A percentile compares a stretch with the other conserved stretches of the same genome.
phyloP scores from a whole-genome alignment of 2,797 vertebrate genomes.

The Hydrolagus colliei region DNA sequence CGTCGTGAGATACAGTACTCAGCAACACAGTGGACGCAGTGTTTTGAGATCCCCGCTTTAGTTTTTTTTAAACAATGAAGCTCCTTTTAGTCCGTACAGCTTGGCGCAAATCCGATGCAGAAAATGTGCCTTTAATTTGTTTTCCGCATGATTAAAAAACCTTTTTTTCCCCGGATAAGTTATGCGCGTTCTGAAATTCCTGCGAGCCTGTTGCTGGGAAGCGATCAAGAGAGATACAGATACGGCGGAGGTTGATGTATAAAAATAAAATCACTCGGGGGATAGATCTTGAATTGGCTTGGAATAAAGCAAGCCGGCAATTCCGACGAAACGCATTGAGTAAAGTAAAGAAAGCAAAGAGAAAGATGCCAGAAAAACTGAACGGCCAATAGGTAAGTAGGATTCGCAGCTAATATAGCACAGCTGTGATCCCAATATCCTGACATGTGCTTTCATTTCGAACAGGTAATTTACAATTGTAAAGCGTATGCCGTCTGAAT shows the following conservation, averaged over 20 bases:
- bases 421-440: conserved; percentile 27
- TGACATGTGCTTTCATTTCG: conserved; percentile 32
- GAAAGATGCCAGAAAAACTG: conserved; percentile 2
- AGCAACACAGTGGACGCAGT: no score
- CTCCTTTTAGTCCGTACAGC: neutral
- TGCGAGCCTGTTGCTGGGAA: conserved; percentile 17
- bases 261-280: neutral
- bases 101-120: conserved; percentile 1
- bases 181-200: conserved; percentile 29
- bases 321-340: conserved; percentile 12
- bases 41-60: neutral
- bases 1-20: no score
- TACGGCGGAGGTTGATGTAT: neutral
- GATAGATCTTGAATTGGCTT: neutral
- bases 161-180: conserved; percentile 22
- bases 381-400: conserved; percentile 28
- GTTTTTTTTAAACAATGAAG: conserved; percentile 12
- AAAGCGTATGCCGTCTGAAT: conserved; percentile 47
- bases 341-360: neutral
- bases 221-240: conserved; percentile 18
- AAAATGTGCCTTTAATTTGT: conserved; percentile 32
- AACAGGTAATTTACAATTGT: conserved; percentile 41
- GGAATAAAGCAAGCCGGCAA: conserved; percentile 5
- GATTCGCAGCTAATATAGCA: conserved; percentile 17
- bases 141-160: neutral